These are phyloP conservation scores for Cyclophora punctaria DNA, from an alignment of 2,888 invertebrate genomes.

Conservation along the genomic window DNA sequence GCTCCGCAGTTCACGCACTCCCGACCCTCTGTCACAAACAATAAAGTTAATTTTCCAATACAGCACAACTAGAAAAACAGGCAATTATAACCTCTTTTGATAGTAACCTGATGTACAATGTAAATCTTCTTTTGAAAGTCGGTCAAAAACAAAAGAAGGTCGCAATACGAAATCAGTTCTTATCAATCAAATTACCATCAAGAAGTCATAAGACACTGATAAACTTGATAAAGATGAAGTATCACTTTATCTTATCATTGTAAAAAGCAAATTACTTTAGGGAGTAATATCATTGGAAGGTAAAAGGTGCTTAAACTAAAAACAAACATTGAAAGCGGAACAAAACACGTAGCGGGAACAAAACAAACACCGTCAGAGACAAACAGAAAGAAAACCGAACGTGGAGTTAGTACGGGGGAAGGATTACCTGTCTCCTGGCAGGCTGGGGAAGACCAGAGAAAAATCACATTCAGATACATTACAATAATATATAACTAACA, in stretches of 20 bases:
- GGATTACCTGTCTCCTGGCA: conserved; percentile 75
- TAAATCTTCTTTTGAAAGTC: too few relatives aligned
- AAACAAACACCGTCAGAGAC: conserved; percentile 16
- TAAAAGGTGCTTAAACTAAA: conserved; percentile 12
- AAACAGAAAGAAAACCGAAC: conserved; percentile 9
- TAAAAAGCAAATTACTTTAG: not conserved
- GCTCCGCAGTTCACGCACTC: conserved; percentile 99
- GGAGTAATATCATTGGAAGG: not conserved
- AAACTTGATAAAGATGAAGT: too few relatives aligned
- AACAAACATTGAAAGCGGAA: conserved; percentile 18
- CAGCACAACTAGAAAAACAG: not conserved
- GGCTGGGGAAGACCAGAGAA: conserved; percentile 75
- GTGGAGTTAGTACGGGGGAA: conserved; percentile 22
- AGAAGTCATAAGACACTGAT: too few relatives aligned
- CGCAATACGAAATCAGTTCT: too few relatives aligned
- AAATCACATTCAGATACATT: conserved; percentile 73
- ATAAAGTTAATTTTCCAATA: conserved; percentile 13
- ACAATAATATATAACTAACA: conserved; percentile 59
- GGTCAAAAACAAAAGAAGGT: too few relatives aligned
- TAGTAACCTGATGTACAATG: not conserved
- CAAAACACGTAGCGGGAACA: conserved; percentile 12
- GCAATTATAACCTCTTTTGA: not conserved
- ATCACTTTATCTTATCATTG: not conserved
- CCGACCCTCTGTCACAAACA: conserved; percentile 84
- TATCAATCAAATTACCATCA: too few relatives aligned